Evolutionary conservation across 2,888 invertebrate genomes (phyloP), one percentile per base, ranked within the genome.

Genomic region (Andricus curvator): DNA sequence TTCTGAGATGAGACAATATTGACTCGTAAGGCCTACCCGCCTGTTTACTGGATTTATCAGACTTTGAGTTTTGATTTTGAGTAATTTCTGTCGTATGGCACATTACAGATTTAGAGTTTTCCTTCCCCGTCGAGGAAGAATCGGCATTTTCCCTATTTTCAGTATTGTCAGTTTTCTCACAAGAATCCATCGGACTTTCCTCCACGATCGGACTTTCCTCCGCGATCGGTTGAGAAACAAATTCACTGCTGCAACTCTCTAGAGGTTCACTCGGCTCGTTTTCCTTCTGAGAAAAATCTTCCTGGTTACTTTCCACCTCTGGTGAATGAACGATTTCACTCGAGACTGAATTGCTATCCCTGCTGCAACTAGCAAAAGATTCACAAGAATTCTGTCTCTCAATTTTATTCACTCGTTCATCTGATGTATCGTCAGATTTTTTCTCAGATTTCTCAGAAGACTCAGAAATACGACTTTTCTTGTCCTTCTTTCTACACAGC

Each of bases 11-110:
- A 44, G 86, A 85, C 64, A 93, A 84, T 62, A 92, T 87, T 11
- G 93, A 93, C 84, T 88, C 88, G 79, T 93, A 93, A 78, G 90
- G 89, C 78, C 84, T 80, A 70, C 88, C n/a, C 15, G 77, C 6
- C 51, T 62, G 68, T 41, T 67, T 80, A 1, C 62, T 29, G 1
- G 51, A 6, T 1, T 64, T 74, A 41, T 51, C 78, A 48, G 25
- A 20, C 20, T 29, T 37, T 15, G 4, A 60, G 33, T 17, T 64
- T 62, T 56, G 51, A 74, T 51, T 56, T 56, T 51, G n/a, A 74
- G 51, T 13, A 9, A n/a, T 33, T 33, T 74, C 74, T 74, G 3
- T 20, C 1, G 4, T 33, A 56, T 74, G 74, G 33, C 33, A 56
- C 33, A 13, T 70, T 17, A 22, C 68, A 70, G 70, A 70, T 51